Conservation (phyloP, 2,888 invertebrate species). For the Eupithecia subfuscata region DNA sequence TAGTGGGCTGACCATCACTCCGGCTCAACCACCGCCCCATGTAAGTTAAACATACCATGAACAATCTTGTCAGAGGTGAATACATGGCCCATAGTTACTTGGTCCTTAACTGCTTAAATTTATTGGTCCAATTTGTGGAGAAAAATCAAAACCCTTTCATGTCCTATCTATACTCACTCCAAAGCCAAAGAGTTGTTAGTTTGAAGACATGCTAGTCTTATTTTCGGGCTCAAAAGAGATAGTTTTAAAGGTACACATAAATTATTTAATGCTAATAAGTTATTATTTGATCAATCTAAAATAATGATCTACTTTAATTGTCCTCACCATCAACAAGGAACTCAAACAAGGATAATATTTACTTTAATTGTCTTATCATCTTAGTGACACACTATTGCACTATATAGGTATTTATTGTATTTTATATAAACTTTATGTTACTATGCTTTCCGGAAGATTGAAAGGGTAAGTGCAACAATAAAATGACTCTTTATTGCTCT, state of each 20-base stretch:
- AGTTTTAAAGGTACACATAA: neutral
- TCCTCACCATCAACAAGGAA: slow-evolving; percentile 8
- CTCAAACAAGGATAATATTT: slow-evolving; percentile 24
- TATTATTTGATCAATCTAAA: too few relatives aligned
- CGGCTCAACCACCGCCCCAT: slow-evolving; percentile 84
- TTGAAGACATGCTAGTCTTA: too few relatives aligned
- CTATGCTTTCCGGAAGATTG: slow-evolving; percentile 56
- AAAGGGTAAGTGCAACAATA: slow-evolving; percentile 59
- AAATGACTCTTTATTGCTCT: neutral
- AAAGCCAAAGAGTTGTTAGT: too few relatives aligned
- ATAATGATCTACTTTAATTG: slow-evolving; percentile 3
- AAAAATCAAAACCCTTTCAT: neutral
- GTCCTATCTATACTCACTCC: too few relatives aligned
- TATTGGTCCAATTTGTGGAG: neutral
- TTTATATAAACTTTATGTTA: slow-evolving; percentile 19
- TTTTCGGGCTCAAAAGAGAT: too few relatives aligned
- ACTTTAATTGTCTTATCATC: slow-evolving; percentile 14
- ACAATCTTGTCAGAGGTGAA: neutral
- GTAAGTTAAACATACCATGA: slow-evolving; percentile 58
- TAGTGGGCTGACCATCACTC: slow-evolving; percentile 86
- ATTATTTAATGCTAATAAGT: neutral
- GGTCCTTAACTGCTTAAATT: neutral
- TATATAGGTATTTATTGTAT: slow-evolving; percentile 4
- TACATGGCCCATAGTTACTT: too few relatives aligned
- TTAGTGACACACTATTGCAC: slow-evolving; percentile 4